These are phyloP conservation scores for Onychorhynchus coronatus DNA, from an alignment of 2,113 vertebrate genomes.

Conservation along the genomic window DNA sequence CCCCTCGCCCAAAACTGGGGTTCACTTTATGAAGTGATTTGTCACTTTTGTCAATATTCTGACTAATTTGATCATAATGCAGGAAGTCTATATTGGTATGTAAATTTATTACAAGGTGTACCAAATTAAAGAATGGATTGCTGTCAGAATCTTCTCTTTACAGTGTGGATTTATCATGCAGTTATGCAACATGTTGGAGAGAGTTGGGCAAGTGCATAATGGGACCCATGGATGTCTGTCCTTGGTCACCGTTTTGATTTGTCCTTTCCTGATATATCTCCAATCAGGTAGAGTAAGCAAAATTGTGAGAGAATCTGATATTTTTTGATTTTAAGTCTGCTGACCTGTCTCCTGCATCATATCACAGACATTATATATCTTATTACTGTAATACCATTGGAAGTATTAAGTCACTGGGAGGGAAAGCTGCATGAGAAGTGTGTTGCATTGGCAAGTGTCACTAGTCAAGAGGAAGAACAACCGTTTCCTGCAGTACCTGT, in stretches of 20 bases:
- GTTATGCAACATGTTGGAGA: neutral
- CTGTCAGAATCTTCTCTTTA: neutral
- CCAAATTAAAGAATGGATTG: neutral
- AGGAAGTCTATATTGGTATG: neutral
- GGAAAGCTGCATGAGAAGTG: neutral
- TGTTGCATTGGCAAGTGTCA: neutral
- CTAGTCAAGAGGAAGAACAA: conserved; percentile 14
- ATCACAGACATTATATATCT: neutral
- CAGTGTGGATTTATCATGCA: neutral
- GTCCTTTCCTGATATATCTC: neutral
- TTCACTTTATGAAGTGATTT: neutral
- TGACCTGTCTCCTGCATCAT: neutral
- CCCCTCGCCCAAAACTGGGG: neutral
- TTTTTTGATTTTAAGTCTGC: neutral
- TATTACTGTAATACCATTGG: neutral
- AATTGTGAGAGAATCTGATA: neutral
- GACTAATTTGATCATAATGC: neutral
- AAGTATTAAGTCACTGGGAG: neutral
- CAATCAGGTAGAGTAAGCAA: neutral
- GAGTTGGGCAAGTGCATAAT: neutral
- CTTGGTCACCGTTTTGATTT: neutral
- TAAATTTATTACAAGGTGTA: neutral
- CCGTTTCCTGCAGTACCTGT: neutral
- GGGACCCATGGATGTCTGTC: neutral
- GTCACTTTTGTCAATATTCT: neutral